A percentile compares a stretch with the other conserved stretches of the same genome.
Evolutionary conservation across 1,140 invertebrate species (phyloP).

Genomic region (Brachionus manjavacas): DNA sequence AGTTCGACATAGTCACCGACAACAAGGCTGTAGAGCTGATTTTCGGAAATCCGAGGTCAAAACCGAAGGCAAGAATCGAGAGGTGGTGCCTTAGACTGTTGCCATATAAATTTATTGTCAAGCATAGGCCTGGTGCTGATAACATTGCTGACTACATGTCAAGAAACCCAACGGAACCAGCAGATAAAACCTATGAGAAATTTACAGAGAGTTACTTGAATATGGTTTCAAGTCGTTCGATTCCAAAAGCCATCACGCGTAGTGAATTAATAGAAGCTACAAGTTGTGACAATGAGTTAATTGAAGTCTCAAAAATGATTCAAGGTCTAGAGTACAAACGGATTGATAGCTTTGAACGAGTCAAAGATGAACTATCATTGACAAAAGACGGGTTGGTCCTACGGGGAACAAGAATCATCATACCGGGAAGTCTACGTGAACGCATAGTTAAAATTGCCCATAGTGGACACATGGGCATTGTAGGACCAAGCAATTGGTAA

Average conservation of each 20-base stretch:
- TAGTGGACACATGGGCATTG: conserved; percentile 59
- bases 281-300: background rate
- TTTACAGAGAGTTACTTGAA: background rate
- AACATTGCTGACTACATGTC: background rate
- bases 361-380: background rate
- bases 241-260: background rate
- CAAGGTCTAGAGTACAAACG: background rate
- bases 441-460: conserved; percentile 57
- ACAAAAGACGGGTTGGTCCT: background rate
- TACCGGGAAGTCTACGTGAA: conserved; percentile 54
- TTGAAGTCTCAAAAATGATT: background rate
- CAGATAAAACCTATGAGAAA: background rate
- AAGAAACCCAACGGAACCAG: background rate
- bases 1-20: conserved; percentile 16
- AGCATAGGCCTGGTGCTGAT: background rate
- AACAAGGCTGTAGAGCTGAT: background rate
- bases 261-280: background rate
- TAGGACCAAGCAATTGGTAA: conserved; percentile 60
- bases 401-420: conserved; percentile 52
- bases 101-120: background rate
- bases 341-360: background rate
- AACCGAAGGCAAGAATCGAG: background rate
- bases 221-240: background rate
- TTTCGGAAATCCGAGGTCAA: background rate
- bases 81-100: background rate